Percentiles rank a stretch among this genome's conserved stretches.
phyloP scores from a whole-genome alignment of 2,888 invertebrate genomes.

The Cheilosia scutellata region DNA sequence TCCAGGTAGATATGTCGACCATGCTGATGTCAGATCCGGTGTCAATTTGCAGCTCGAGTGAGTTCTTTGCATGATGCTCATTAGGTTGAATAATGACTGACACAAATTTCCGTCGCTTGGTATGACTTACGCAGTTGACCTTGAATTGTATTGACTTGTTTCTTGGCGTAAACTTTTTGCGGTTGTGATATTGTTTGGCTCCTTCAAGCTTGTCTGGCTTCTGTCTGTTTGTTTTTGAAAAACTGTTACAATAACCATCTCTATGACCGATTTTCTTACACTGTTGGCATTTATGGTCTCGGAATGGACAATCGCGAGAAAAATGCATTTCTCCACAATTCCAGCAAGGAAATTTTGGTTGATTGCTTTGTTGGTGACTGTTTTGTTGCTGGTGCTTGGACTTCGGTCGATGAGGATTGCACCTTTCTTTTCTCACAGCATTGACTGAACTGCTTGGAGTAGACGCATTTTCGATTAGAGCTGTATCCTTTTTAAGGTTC shows the following conservation, averaged over 20 bases:
- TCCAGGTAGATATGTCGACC: slow-evolving; percentile 52
- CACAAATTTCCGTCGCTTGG: slow-evolving; percentile 1
- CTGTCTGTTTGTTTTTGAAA: neutral
- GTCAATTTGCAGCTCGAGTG: slow-evolving; percentile 49
- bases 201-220: neutral
- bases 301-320: slow-evolving; percentile 1
- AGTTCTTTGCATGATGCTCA: neutral
- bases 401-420: too few relatives aligned
- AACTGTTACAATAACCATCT: slow-evolving; percentile 18
- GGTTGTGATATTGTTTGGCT: neutral
- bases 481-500: slow-evolving; percentile 31
- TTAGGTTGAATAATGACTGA: neutral
- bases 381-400: too few relatives aligned
- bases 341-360: neutral
- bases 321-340: slow-evolving; percentile 7
- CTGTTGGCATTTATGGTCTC: slow-evolving; percentile 14
- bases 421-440: too few relatives aligned
- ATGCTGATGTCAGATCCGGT: slow-evolving; percentile 66
- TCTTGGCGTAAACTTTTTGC: neutral
- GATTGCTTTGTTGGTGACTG: too few relatives aligned
- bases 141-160: neutral
- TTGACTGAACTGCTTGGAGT: neutral
- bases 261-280: neutral
- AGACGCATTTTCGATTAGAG: slow-evolving; percentile 9
- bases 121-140: neutral